Evolutionary conservation across 2,797 vertebrate species (phyloP).

Genomic region (Gambelia wislizenii): DNA sequence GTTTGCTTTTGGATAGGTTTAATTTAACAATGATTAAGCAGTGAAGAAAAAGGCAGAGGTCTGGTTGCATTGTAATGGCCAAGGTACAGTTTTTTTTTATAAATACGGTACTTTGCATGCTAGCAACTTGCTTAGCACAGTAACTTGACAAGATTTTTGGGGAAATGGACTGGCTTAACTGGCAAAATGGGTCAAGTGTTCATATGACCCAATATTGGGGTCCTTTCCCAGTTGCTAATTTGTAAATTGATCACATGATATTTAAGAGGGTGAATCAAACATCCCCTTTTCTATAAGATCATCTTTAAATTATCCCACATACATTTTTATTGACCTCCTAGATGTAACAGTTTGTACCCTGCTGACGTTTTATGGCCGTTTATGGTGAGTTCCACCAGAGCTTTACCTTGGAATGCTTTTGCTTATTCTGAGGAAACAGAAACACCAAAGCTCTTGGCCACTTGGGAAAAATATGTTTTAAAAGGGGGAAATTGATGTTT

Average conservation of each 20-base stretch:
- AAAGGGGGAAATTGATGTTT: neutral
- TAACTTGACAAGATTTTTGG: neutral
- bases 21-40: neutral
- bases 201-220: neutral
- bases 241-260: neutral
- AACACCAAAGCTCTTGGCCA: neutral
- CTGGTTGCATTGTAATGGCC: neutral
- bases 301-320: neutral
- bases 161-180: neutral
- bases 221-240: neutral
- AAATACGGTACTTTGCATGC: neutral
- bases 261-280: neutral
- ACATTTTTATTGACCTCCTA: neutral
- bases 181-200: neutral
- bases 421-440: neutral
- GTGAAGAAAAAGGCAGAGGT: neutral
- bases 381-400: neutral
- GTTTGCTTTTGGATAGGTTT: neutral
- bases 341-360: neutral
- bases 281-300: neutral
- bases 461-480: neutral
- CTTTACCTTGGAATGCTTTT: neutral
- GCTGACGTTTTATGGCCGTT: neutral
- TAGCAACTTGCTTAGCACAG: neutral
- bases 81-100: neutral